Evolutionary conservation across 2,888 invertebrate genomes (phyloP), one percentile per base, ranked within the genome.

Genomic region (Phengaris alcon): DNA sequence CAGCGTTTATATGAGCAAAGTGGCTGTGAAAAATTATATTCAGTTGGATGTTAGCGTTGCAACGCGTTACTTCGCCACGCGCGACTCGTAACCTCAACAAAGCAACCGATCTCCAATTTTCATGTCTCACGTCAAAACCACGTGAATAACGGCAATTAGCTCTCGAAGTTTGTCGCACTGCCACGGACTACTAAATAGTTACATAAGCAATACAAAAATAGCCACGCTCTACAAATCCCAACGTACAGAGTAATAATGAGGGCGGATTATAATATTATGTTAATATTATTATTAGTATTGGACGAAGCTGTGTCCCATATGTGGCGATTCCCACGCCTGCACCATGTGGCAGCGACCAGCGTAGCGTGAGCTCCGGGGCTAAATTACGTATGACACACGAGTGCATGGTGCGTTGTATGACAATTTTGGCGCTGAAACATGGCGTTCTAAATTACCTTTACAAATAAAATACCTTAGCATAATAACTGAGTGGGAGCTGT

Each of bases 291-390:
- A 90, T 91, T 89, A 90, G 87, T 87, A 85, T 83, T 82, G 86
- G 85, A 86, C 88, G 90, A 92, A 92, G 91, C 92, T 93, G 93
- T 86, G 85, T 83, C 87, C 90, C 93, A 92, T 84, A 92, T 92
- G 93, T 91, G 91, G 84, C 77, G 81, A 89, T 92, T 92, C 93
- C 91, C 92, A 91, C 88, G 88, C 82, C 78, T 80, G 83, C 84
- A 85, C 86, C 90, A 91, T 91, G 88, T 92, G 93, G 86, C 83
- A 77, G 64, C 83, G 79, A 83, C 91, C 91, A 90, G 77, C 82
- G 75, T 86, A 82, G 79, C 72, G 73, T 15, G 64, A 44, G 0
- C 64, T 64, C 10, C 10, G 64, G 64, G 35, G 35, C 15, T 35
- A 64, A 35, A 35, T 22, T 64, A 59, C n/a, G 57, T n/a, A 8